phyloP scores from a whole-genome alignment of 2,888 invertebrate species.

The Noctua comes region DNA sequence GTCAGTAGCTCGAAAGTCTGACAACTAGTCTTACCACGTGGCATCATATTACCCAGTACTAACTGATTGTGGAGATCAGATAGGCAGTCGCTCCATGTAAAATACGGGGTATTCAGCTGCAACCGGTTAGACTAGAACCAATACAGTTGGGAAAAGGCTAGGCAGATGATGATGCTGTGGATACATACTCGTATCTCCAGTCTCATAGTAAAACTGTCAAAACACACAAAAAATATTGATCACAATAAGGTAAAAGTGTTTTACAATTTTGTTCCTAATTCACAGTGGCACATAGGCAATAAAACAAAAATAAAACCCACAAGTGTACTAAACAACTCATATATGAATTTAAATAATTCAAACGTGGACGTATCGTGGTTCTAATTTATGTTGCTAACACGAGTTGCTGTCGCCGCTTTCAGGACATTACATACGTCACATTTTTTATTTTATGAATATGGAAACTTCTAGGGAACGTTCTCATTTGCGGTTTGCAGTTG shows the following conservation, averaged over 20 bases:
- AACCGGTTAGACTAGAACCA: neutral
- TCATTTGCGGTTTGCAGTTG: constrained; percentile 14
- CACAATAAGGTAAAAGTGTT: neutral
- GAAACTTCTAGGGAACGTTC: constrained; percentile 18
- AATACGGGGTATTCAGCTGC: neutral
- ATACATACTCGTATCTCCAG: too few species aligned
- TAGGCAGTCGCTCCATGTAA: too few species aligned
- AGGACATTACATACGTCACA: constrained; percentile 18
- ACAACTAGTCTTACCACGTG: too few species aligned
- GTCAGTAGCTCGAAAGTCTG: too few species aligned
- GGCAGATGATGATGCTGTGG: neutral
- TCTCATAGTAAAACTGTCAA: neutral
- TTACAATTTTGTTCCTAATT: neutral
- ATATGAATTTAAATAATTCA: constrained; percentile 48
- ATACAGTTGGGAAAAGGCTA: neutral
- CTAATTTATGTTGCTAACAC: constrained; percentile 36
- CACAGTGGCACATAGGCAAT: neutral
- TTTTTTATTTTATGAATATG: constrained; percentile 53
- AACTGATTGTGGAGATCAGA: too few species aligned
- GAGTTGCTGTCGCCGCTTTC: constrained; percentile 23
- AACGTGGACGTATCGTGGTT: constrained; percentile 41
- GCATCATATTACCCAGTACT: too few species aligned
- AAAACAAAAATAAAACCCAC: neutral
- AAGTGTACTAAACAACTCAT: constrained; percentile 13
- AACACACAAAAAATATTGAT: neutral